Base-by-base conservation (phyloP, 2,113 vertebrate genomes). In the Trematocara unimaculatum region DNA sequence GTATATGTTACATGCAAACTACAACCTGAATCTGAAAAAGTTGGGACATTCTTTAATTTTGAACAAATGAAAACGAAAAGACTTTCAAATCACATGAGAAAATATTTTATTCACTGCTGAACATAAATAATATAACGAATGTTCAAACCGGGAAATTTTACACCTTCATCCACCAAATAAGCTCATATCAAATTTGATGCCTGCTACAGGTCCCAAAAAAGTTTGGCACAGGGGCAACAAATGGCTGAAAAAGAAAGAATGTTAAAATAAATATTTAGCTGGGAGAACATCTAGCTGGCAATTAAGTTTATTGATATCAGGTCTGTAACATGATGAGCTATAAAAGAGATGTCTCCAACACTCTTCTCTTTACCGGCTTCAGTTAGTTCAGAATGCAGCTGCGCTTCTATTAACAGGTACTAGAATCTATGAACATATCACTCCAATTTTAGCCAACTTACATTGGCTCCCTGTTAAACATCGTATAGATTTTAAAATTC, bases 381-480 rank as follows among this genome's bases (percentile, higher is more conserved):
- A 33, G 56, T 60, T 6, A 60, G 14, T 33, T 60, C 29, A 18
- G 15, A 33, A 60, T 60, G 56, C 29, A 10, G 56, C 29, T 33
- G 56, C 3, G 1, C 14, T 0, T 60, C 26, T 60, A 29, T 60
- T 17, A 60, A 0, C 56, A 31, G 56, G 29, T 60, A 60, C 29
- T 3, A 31, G 29, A 60, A 60, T 60, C 26, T 5, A 60, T 60
- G 56, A 60, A 10, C 8, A 31, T 10, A 10, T 60, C 14, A 31
- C 56, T 60, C 56, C 56, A 60, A 31, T 60, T 60, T 60, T 60
- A 60, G 56, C 8, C 29, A 60, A 33, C 56, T 60, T 60, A 60
- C 56, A 18, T 10, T 33, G 29, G 8, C 15, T 60, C 29, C 0
- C 56, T 60, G 56, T 6, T 60, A 60, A 60, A 60, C 31, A 60